Evolutionary conservation across 1,140 invertebrate genomes (phyloP).

Genomic region (Riptortus pedestris): DNA sequence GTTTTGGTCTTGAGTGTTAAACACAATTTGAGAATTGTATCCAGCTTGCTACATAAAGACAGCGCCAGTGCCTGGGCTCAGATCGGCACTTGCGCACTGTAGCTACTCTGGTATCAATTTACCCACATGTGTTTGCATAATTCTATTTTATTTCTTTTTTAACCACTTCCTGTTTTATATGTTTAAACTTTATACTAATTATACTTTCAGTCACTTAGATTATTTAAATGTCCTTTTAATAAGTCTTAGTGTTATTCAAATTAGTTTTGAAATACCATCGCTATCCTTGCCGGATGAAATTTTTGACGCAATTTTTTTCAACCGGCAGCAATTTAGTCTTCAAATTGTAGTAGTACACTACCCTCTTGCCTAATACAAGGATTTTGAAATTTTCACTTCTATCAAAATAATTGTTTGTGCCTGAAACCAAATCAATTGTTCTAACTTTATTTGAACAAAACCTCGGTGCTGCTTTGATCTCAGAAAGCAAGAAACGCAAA

Average conservation of each 20-base stretch:
- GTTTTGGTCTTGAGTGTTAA: background rate
- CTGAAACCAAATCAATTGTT: background rate
- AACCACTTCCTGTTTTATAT: background rate
- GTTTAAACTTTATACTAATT: background rate
- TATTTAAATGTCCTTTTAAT: background rate
- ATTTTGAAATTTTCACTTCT: background rate
- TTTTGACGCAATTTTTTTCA: background rate
- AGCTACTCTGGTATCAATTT: background rate
- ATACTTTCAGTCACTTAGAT: background rate
- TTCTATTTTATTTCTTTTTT: background rate
- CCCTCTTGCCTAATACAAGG: background rate
- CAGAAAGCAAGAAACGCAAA: no score
- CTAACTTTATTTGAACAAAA: no score
- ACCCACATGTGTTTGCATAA: background rate
- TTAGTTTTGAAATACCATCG: background rate
- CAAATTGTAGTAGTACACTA: background rate
- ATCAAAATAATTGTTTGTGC: background rate
- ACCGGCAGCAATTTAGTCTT: background rate
- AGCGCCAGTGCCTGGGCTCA: background rate
- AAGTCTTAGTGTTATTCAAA: background rate
- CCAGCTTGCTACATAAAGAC: background rate
- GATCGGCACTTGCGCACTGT: background rate
- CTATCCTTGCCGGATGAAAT: background rate
- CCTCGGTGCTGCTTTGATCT: no score
- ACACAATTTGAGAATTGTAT: background rate